Evolutionary conservation across 2,113 vertebrate species (phyloP), one percentile per base, ranked within the genome.

Genomic region (Abramis brama): DNA sequence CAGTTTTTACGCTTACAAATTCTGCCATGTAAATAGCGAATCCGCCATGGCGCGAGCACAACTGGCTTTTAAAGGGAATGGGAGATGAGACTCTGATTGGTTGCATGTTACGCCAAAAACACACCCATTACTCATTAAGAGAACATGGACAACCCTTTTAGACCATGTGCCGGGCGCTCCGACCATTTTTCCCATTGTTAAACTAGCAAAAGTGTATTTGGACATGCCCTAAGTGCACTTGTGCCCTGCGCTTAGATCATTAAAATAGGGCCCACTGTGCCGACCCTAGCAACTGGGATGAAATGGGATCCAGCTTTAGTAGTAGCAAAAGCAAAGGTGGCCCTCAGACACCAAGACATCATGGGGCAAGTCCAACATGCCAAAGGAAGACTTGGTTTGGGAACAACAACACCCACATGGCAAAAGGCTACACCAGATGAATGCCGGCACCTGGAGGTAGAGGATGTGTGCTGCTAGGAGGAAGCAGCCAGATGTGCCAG

Each of bases 401-500:
- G 9, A 60, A 60, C 9, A 60, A 60, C 1, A 60, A 60, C 23
- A 60, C 9, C 59, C 30, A 70, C 4, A 30, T 70, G 66, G 66
- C 17, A 70, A 36, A 70, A 36, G 68, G 68, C 68, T 0, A 27
- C n/a, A 62, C 4, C 59, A 62, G 4, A 62, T n/a, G 82, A 84
- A 30, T 1, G 7, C 7, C 30, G 30, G 30, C 30, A 30, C 30
- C 30, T 30, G 30, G 30, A 30, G 30, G 30, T 30, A 30, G 82
- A 86, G 66, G 66, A 36, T 17, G 76, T 88, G n/a, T 12, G 0
- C 76, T 15, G n/a, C 27, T 75, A 70, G 30, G 82, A 85, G 66
- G 68, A 84, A 81, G 82, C 66, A 70, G 47, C 2, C 27, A 89
- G 68, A 60, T 85, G 33, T 78, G 62, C 23, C n/a, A 89, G 33